Evolutionary conservation across 2,888 invertebrate genomes (phyloP).

Genomic region (Piscicola geometra): DNA sequence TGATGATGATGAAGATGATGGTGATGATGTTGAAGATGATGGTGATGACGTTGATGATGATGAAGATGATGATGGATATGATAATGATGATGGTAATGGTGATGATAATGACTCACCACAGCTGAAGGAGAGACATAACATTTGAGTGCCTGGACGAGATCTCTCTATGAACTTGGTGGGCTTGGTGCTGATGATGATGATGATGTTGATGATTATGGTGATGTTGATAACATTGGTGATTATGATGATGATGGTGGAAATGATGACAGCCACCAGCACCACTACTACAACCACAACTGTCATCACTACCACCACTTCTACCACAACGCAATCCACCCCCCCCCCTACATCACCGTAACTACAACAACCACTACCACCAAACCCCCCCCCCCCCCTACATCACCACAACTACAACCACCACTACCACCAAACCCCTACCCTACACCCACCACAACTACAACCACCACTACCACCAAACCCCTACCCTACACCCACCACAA

Average conservation of each 20-base stretch:
- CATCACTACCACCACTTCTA: neutral
- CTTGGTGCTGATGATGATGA: constrained; percentile 62
- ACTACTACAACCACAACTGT: constrained; percentile 34
- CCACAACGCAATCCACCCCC: constrained; percentile 38
- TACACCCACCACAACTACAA: no score
- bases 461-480: no score
- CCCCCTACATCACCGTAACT: constrained; percentile 33
- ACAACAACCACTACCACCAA: constrained; percentile 14
- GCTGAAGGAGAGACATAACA: constrained; percentile 87
- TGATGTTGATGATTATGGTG: constrained; percentile 24
- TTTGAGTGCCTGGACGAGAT: constrained; percentile 87
- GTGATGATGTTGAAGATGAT: constrained; percentile 80
- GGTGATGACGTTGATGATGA: neutral
- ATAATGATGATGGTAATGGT: neutral
- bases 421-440: no score
- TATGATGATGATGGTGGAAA: constrained; percentile 31
- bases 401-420: no score
- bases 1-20: constrained; percentile 62
- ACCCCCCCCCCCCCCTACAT: no score
- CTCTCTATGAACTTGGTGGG: constrained; percentile 87
- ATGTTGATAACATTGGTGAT: constrained; percentile 29
- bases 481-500: no score
- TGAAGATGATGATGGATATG: neutral
- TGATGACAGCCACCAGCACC: constrained; percentile 34
- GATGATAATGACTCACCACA: constrained; percentile 58